Conservation (phyloP, 2,888 invertebrate genomes). For the Cepaea hortensis region DNA sequence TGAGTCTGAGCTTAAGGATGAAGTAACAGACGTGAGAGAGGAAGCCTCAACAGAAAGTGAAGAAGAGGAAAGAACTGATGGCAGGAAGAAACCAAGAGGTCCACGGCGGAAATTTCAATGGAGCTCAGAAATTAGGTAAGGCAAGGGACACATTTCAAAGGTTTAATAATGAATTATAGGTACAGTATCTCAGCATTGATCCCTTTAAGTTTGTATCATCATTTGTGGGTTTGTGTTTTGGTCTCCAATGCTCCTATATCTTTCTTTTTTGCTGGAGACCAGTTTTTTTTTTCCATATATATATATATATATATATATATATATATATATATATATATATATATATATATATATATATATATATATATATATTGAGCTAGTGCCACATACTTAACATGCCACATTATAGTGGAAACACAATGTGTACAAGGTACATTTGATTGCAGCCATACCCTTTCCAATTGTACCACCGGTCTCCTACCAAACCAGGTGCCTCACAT, state of each 20-base stretch:
- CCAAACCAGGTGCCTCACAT: no score
- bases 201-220: no score
- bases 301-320: not conserved
- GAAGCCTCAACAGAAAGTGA: constrained; percentile 73
- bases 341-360: not conserved
- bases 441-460: no score
- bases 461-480: no score
- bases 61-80: constrained; percentile 68
- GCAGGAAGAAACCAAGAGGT: constrained; percentile 79
- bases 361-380: not conserved
- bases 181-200: no score
- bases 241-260: not conserved
- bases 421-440: no score
- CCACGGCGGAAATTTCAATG: constrained; percentile 86
- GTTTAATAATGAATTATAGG: no score
- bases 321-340: not conserved
- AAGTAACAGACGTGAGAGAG: constrained; percentile 55
- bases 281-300: not conserved
- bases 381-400: no score
- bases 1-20: constrained; percentile 52
- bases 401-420: no score
- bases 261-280: not conserved
- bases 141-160: not conserved
- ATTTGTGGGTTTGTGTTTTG: no score
- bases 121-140: constrained; percentile 82